Evolutionary conservation across 2,113 vertebrate genomes (phyloP).

Genomic region (Poecile atricapillus): DNA sequence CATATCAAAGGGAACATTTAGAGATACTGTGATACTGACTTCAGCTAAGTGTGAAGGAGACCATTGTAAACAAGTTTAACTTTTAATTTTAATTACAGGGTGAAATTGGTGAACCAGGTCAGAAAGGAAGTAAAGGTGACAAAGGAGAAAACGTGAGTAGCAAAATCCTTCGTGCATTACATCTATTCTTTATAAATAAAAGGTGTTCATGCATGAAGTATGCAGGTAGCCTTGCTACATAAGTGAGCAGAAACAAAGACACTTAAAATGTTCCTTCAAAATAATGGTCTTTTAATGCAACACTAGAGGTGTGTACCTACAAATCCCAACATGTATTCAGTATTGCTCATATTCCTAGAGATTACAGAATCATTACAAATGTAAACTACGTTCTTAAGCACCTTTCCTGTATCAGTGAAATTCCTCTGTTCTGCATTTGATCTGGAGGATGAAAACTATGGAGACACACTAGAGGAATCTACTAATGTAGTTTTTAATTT

Average conservation of each 20-base stretch:
- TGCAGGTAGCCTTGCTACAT: neutral
- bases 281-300: neutral
- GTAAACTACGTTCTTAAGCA: neutral
- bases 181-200: neutral
- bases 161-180: neutral
- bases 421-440: neutral
- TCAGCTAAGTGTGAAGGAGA: neutral
- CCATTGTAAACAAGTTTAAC: slow-evolving; percentile 1
- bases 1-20: slow-evolving; percentile 51
- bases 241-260: neutral
- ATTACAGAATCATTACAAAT: neutral
- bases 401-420: neutral
- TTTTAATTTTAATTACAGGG: slow-evolving; percentile 78
- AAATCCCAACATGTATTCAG: neutral
- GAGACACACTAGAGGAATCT: neutral
- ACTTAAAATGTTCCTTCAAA: neutral
- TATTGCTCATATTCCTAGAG: neutral
- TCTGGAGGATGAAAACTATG: neutral
- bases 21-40: neutral
- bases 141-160: slow-evolving; percentile 93
- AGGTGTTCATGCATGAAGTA: neutral
- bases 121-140: slow-evolving; percentile 96
- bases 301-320: neutral
- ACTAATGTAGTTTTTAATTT: neutral
- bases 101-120: slow-evolving; percentile 94